These are phyloP conservation scores for Nycticebus coucang DNA, from an alignment of 2,113 vertebrate species.

Conservation along the genomic window DNA sequence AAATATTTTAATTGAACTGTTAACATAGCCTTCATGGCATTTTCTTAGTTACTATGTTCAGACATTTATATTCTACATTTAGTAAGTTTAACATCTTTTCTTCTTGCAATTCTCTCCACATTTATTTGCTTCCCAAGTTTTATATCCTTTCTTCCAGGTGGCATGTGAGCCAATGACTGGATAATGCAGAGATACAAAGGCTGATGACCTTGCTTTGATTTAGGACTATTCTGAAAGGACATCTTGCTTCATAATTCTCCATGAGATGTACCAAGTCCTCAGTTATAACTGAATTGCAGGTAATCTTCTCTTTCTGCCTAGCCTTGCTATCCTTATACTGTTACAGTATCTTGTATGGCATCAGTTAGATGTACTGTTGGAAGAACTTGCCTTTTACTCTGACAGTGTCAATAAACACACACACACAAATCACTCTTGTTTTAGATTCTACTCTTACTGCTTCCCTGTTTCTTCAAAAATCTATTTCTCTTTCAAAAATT, in stretches of 20 bases:
- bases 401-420: neutral
- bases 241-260: neutral
- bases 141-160: neutral
- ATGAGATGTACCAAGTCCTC: neutral
- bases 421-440: neutral
- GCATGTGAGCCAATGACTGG: neutral
- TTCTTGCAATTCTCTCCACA: neutral
- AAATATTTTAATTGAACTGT: no score
- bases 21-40: no score
- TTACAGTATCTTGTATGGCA: neutral
- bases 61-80: no score
- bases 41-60: no score
- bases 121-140: neutral
- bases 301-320: neutral
- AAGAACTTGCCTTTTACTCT: neutral
- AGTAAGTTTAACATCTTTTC: neutral
- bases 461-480: neutral
- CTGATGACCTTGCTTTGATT: neutral
- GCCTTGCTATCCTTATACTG: neutral
- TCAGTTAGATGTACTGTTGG: neutral
- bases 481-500: neutral
- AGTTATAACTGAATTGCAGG: neutral
- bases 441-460: neutral
- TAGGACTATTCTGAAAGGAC: neutral
- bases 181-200: neutral